Conservation (phyloP, 2,888 invertebrate genomes). For the Drosophila paramelanica region DNA sequence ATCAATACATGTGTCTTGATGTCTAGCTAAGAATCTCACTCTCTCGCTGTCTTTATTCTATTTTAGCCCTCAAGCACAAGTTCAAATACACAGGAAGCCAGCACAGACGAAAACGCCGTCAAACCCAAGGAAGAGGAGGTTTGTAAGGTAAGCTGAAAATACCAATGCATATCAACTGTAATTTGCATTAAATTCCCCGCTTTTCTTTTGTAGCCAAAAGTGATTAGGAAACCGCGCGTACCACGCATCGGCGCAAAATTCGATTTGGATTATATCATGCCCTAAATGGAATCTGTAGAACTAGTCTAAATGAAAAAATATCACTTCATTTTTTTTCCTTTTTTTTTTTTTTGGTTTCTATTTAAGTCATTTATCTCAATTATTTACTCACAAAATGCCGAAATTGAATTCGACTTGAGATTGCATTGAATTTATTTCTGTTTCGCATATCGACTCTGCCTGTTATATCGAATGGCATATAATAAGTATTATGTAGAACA, state of each 20-base stretch:
- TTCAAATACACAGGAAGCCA: neutral
- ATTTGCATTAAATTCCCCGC: neutral
- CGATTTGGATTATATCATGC: conserved; percentile 66
- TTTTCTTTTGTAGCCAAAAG: conserved; percentile 23
- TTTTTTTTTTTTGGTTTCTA: too few relatives aligned
- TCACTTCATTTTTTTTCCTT: neutral
- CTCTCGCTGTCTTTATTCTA: neutral
- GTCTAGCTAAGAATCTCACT: neutral
- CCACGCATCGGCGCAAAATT: conserved; percentile 81
- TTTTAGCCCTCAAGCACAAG: conserved; percentile 5
- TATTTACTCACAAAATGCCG: neutral
- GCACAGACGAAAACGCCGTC: neutral
- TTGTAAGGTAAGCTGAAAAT: conserved; percentile 11
- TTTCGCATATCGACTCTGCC: neutral
- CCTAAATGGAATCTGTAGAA: conserved; percentile 24
- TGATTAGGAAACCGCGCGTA: conserved; percentile 58
- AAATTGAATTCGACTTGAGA: neutral
- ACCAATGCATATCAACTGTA: neutral
- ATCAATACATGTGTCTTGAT: too few relatives aligned
- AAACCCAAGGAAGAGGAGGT: neutral
- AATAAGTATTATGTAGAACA: conserved; percentile 21
- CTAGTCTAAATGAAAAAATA: conserved; percentile 2
- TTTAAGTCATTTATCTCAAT: too few relatives aligned
- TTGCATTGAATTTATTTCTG: neutral
- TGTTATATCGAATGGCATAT: neutral